Evolutionary conservation across 2,888 invertebrate species (phyloP).

Genomic region (Prionchulus punctatus): DNA sequence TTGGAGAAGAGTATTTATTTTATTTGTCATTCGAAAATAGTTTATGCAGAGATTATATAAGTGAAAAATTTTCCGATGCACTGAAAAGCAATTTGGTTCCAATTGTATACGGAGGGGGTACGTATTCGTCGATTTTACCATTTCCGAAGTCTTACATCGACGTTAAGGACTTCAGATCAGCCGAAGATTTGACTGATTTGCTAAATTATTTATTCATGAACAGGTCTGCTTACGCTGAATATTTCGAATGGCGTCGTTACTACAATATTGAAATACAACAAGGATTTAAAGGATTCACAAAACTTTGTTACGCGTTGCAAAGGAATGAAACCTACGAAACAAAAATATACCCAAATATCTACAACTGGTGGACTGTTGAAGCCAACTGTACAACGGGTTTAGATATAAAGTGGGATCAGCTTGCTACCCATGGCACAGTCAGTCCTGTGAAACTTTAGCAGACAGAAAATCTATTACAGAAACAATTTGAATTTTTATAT

Average conservation of each 20-base stretch:
- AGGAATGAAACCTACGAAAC: neutral
- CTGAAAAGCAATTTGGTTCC: conserved; percentile 9
- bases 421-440: too few species aligned
- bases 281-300: neutral
- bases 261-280: neutral
- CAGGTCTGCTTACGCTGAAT: neutral
- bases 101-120: conserved; percentile 11
- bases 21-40: conserved; percentile 12
- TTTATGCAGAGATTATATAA: conserved; percentile 11
- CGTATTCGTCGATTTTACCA: conserved; percentile 3
- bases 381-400: too few species aligned
- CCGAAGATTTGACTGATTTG: neutral
- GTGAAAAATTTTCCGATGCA: conserved; percentile 12
- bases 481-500: too few species aligned
- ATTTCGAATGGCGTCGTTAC: conserved; percentile 5
- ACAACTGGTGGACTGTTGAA: conserved; percentile 19
- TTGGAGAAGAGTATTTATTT: conserved; percentile 8
- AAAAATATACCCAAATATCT: neutral
- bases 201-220: neutral
- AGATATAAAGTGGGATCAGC: too few species aligned
- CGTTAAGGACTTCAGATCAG: conserved; percentile 3
- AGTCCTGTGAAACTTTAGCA: too few species aligned
- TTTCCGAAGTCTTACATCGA: conserved; percentile 8
- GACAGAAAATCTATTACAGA: too few species aligned
- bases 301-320: neutral